Evolutionary conservation across 2,113 vertebrate genomes (phyloP).

Genomic region (Suricata suricatta): DNA sequence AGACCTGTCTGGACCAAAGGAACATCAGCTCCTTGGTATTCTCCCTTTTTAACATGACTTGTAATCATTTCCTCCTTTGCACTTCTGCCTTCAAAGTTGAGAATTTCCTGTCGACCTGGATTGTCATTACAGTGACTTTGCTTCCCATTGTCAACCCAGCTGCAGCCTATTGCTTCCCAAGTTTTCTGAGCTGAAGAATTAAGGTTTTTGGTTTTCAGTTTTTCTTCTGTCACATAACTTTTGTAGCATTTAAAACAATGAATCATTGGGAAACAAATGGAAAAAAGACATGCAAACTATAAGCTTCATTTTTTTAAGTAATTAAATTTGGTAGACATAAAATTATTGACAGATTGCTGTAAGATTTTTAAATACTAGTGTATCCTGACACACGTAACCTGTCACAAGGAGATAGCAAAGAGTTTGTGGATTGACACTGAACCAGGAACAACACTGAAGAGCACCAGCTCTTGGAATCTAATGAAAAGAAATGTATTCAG

Average conservation of each 20-base stretch:
- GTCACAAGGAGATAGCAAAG: background rate
- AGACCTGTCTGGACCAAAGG: background rate
- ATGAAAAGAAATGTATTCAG: slow-evolving; percentile 31
- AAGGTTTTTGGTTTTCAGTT: background rate
- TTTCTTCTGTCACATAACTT: slow-evolving; percentile 31
- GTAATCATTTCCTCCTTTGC: background rate
- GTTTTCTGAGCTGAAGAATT: background rate
- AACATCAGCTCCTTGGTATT: background rate
- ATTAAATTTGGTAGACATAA: background rate
- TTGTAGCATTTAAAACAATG: background rate
- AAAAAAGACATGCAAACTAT: slow-evolving; percentile 24
- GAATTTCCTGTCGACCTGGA: background rate
- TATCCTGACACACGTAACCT: background rate
- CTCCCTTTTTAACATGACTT: background rate
- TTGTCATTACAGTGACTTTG: background rate
- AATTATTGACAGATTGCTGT: background rate
- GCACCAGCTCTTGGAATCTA: background rate
- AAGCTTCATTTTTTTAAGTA: background rate
- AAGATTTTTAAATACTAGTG: background rate
- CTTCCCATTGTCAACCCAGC: too few relatives aligned
- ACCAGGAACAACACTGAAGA: background rate
- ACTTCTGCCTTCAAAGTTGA: background rate
- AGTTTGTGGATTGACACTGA: background rate
- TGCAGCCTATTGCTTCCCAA: background rate
- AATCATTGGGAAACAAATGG: slow-evolving; percentile 43